Percentiles rank a stretch among this genome's conserved stretches.
phyloP scores from a whole-genome alignment of 2,888 invertebrate genomes.

The Apodemia zela region DNA sequence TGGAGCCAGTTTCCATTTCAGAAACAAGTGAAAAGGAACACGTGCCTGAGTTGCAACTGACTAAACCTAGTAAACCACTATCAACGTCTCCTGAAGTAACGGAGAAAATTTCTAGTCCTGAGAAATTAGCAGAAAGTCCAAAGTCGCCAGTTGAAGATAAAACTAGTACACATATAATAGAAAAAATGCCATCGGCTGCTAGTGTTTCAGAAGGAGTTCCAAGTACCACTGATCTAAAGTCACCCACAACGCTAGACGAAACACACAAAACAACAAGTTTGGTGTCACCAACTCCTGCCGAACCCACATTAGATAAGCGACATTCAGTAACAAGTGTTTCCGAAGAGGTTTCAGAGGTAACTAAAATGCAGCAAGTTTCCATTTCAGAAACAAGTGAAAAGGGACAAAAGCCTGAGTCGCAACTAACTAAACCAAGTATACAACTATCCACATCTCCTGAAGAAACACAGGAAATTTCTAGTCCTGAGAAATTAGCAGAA shows the following conservation, averaged over 20 bases:
- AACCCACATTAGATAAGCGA: too few species aligned
- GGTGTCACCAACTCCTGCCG: neutral
- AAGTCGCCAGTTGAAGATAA: neutral
- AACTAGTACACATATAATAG: too few species aligned
- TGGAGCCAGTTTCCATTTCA: neutral
- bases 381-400: neutral
- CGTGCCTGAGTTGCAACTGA: too few species aligned
- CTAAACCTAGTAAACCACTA: neutral
- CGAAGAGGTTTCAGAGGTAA: too few species aligned
- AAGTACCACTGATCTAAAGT: neutral
- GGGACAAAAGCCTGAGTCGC: neutral
- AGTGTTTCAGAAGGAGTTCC: too few species aligned
- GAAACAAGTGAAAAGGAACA: too few species aligned
- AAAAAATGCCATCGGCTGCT: too few species aligned
- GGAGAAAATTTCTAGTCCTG: too few species aligned
- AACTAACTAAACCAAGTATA: neutral
- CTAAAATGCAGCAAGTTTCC: neutral
- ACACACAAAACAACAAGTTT: neutral
- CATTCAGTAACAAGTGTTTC: neutral
- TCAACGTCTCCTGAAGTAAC: neutral
- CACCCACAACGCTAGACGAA: neutral
- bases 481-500: neutral
- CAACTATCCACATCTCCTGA: neutral
- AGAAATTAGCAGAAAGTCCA: too few species aligned
- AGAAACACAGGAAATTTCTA: neutral